Base-by-base conservation (phyloP, 2,888 invertebrate species). In the Archips xylosteana region DNA sequence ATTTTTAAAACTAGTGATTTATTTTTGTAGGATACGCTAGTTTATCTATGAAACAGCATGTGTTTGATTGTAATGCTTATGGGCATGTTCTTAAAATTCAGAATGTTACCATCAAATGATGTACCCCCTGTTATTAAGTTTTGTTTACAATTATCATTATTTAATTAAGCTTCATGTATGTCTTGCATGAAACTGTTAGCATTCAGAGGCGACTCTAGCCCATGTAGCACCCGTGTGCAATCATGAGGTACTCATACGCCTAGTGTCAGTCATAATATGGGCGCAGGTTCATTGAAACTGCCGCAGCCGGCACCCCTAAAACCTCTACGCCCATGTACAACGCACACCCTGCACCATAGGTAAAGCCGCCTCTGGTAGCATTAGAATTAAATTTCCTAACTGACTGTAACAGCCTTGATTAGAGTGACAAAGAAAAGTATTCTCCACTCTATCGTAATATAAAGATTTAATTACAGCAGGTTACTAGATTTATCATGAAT, bases 11-110 rank as follows among this genome's bases (percentile, higher is more conserved):
- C 63, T 68, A 15, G 57, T n/a, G 23, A 47, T 42, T 57, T 63
- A 39, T 47, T 68, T 36, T 57, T 73, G 45, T 73, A 49, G 39
- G 59, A 51, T 64, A 57, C 68, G 68, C 63, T 68, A 63, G 68
- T 54, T 45, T 13, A n/a, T 13, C 6, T 57, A 32, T 57, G 36
- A 12, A 69, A n/a, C 3, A 60, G 74, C 74, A 74, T 74, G 69
- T 57, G 54, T 13, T 45, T 72, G 64, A 63, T 51, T 64, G 34
- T 67, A 61, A 23, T 47, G 51, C 36, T 65, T 65, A 51, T 64
- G 64, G 10, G 65, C 68, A 73, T 69, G 69, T 47, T 49, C 34
- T 59, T 64, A 64, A 32, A 39, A 47, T 36, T 54, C 13, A 62
- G 47, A 57, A 39, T 72, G 13, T 67, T 15, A 23, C 23, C 23